Evolutionary conservation across 37 sponge, comb jelly and placozoan genomes (phyloP).

Genomic region (Agelas oroides): DNA sequence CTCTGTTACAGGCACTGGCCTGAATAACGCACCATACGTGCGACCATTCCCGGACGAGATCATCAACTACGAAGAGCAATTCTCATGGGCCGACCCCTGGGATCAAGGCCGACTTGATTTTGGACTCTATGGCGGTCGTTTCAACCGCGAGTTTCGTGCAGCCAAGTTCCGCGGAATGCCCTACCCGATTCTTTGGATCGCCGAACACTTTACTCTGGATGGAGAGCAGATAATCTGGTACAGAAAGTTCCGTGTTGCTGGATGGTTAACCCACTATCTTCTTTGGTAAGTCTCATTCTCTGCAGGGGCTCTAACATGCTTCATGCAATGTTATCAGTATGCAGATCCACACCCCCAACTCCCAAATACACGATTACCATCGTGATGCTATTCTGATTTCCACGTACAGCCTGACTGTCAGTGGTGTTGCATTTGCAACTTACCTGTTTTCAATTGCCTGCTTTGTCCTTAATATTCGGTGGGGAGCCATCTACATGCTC

Average conservation of each 20-base stretch:
- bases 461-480: slow-evolving; percentile 28
- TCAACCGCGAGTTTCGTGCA: slow-evolving; percentile 64
- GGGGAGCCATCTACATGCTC: slow-evolving; percentile 45
- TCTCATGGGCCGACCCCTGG: slow-evolving; percentile 65
- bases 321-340: too few species aligned
- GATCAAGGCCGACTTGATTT: slow-evolving; percentile 63
- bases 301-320: too few species aligned
- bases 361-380: not conserved
- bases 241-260: slow-evolving; percentile 79
- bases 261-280: slow-evolving; percentile 78
- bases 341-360: not conserved
- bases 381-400: not conserved
- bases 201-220: slow-evolving; percentile 70
- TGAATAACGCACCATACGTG: too few species aligned
- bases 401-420: slow-evolving; percentile 4
- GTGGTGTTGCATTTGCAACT: too few species aligned
- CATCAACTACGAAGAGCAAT: slow-evolving; percentile 69
- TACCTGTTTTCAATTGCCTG: slow-evolving; percentile 44
- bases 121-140: slow-evolving; percentile 52
- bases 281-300: slow-evolving; percentile 69
- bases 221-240: slow-evolving; percentile 83
- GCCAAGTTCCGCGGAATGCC: slow-evolving; percentile 66
- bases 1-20: too few species aligned
- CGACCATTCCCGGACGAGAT: slow-evolving; percentile 42
- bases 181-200: slow-evolving; percentile 73